phyloP scores from a whole-genome alignment of 2,113 vertebrate species.

The Calyptomena viridis region DNA sequence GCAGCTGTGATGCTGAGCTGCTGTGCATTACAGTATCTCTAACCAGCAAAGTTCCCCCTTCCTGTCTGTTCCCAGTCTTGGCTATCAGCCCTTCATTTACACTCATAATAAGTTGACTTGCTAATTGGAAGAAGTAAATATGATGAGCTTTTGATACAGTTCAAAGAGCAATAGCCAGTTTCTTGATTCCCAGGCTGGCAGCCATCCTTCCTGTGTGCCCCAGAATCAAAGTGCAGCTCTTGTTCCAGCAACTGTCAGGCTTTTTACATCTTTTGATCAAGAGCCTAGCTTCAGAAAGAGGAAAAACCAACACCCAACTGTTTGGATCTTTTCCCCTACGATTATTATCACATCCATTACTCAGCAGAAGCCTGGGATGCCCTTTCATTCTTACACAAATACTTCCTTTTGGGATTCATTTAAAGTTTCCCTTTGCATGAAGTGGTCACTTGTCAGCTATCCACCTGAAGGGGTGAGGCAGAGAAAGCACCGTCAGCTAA shows the following conservation, averaged over 20 bases:
- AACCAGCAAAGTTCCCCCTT: neutral
- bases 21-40: fast-evolving
- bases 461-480: conserved; percentile 56
- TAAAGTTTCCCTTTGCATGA: conserved; percentile 37
- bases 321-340: conserved; percentile 38
- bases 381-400: conserved; percentile 51
- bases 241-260: neutral
- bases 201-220: neutral
- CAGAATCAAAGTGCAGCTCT: neutral
- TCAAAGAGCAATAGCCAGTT: conserved; percentile 36
- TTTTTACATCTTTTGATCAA: conserved; percentile 48
- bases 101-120: neutral
- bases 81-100: neutral
- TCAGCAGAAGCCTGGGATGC: conserved; percentile 50
- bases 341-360: conserved; percentile 59
- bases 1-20: neutral
- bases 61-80: neutral
- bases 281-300: conserved; percentile 21
- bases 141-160: conserved; percentile 39
- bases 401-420: conserved; percentile 62
- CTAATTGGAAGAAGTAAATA: conserved; percentile 36
- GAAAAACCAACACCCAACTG: conserved; percentile 3
- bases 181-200: conserved; percentile 6
- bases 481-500: conserved; percentile 73
- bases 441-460: conserved; percentile 73